Evolutionary conservation across 2,113 vertebrate genomes (phyloP).

Genomic region (Myiopsitta monachus): DNA sequence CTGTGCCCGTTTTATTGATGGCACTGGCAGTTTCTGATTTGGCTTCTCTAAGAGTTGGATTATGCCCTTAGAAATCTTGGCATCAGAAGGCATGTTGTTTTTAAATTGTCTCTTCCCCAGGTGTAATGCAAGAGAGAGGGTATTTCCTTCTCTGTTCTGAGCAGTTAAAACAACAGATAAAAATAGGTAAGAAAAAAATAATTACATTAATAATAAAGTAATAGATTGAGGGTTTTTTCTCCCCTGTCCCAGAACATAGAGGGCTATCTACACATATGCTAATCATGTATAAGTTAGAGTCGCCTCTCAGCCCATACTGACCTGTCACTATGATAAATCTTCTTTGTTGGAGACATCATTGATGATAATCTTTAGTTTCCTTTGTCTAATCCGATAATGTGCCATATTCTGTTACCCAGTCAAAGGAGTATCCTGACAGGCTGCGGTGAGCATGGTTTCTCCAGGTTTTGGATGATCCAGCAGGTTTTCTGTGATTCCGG

Average conservation of each 20-base stretch:
- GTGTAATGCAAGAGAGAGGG: neutral
- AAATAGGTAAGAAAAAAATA: neutral
- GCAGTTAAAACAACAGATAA: neutral
- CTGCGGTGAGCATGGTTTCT: neutral
- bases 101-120: neutral
- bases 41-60: neutral
- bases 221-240: fast-evolving
- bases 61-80: neutral
- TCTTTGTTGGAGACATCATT: neutral
- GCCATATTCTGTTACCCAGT: neutral
- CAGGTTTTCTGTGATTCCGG: neutral
- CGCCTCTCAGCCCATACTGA: neutral
- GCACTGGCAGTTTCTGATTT: neutral
- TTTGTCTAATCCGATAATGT: neutral
- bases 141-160: neutral
- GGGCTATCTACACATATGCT: neutral
- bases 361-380: neutral
- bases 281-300: neutral
- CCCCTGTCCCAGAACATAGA: neutral
- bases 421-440: neutral
- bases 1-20: neutral
- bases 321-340: neutral
- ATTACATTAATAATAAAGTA: neutral
- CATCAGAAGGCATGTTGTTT: neutral
- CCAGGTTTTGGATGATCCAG: neutral